Percentiles rank a stretch among this genome's conserved stretches.
Conservation (phyloP, 1,140 invertebrate genomes). For the Phocides pigmalion region DNA sequence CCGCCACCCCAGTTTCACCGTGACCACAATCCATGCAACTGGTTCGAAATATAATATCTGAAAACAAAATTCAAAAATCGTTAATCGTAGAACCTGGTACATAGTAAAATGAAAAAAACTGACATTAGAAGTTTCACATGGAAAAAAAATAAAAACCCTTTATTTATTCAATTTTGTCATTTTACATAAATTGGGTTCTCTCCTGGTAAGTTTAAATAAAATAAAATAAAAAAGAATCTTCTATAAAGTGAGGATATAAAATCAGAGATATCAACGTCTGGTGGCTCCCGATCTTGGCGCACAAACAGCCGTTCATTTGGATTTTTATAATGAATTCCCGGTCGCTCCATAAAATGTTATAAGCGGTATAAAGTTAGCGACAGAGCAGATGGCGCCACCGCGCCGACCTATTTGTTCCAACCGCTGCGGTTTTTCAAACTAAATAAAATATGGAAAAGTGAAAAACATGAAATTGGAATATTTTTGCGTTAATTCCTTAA, state of each 20-base stretch:
- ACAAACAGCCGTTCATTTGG: slow-evolving; percentile 4
- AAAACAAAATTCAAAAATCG: no score
- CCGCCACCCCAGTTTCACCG: no score
- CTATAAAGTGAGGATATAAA: not conserved
- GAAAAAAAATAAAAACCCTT: no score
- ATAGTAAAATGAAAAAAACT: no score
- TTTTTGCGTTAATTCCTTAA: not conserved
- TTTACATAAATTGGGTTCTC: no score
- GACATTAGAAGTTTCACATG: no score
- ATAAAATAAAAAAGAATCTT: not conserved
- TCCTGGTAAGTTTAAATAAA: no score
- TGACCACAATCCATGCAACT: no score
- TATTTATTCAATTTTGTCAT: no score
- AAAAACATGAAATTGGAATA: not conserved
- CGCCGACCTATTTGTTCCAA: slow-evolving; percentile 2
- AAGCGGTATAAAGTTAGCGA: slow-evolving; percentile 14
- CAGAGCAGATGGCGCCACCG: not conserved
- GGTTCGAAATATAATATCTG: no score
- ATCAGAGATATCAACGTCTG: not conserved
- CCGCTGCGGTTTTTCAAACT: slow-evolving; percentile 1
- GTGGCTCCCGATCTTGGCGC: not conserved
- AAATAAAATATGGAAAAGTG: slow-evolving; percentile 14
- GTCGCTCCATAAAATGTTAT: slow-evolving; percentile 8
- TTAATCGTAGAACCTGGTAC: no score
- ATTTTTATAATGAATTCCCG: slow-evolving; percentile 18